Evolutionary conservation across 2,113 vertebrate genomes (phyloP).

Genomic region (Odocoileus hemionus): DNA sequence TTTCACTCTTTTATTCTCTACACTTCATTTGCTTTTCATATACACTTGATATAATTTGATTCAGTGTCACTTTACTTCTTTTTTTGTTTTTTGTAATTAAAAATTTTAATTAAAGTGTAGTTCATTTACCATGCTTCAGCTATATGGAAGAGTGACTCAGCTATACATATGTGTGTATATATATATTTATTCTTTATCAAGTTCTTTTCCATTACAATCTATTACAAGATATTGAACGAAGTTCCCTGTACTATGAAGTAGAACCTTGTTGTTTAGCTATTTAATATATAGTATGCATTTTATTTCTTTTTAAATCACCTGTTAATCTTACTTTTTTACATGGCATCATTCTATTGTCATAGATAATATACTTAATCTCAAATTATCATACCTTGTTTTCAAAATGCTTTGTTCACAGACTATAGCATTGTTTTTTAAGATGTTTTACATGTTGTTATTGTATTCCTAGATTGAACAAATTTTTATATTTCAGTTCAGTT

Average conservation of each 20-base stretch:
- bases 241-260: background rate
- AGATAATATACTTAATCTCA: background rate
- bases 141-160: background rate
- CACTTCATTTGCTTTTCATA: background rate
- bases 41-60: background rate
- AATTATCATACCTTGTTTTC: background rate
- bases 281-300: background rate
- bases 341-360: background rate
- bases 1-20: background rate
- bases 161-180: background rate
- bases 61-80: background rate
- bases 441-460: background rate
- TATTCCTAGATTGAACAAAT: background rate
- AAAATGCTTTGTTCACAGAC: background rate
- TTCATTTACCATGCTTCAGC: background rate
- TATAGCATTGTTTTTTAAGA: background rate
- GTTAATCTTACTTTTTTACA: background rate
- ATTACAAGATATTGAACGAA: background rate
- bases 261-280: background rate
- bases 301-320: background rate
- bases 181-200: background rate
- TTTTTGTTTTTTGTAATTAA: background rate
- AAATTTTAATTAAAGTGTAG: background rate
- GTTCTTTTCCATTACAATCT: background rate
- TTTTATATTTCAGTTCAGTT: too few relatives aligned